Conservation (phyloP, 2,888 invertebrate species). For the Phortica okadai region DNA sequence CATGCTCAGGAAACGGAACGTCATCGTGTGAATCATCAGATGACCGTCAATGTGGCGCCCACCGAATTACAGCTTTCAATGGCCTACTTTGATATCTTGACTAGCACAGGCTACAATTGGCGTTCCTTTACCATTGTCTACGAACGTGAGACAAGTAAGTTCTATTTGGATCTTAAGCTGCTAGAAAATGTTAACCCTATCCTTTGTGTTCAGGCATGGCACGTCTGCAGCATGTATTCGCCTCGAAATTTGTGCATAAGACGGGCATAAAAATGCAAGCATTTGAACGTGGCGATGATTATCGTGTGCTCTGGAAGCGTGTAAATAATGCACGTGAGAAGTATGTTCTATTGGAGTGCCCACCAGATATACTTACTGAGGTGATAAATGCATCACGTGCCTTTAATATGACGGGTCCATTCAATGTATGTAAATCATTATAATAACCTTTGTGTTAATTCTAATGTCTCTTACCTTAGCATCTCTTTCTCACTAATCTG, state of each 20-base stretch:
- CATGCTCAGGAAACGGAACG: slow-evolving; percentile 77
- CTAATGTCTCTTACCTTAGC: slow-evolving; percentile 39
- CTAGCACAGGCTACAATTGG: slow-evolving; percentile 83
- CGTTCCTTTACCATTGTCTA: slow-evolving; percentile 88
- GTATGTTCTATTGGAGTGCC: slow-evolving; percentile 87
- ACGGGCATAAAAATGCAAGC: slow-evolving; percentile 83
- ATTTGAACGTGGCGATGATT: slow-evolving; percentile 77
- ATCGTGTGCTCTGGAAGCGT: slow-evolving; percentile 72
- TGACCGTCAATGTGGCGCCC: slow-evolving; percentile 85
- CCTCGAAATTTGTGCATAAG: slow-evolving; percentile 82
- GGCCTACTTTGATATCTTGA: slow-evolving; percentile 85
- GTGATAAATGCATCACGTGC: slow-evolving; percentile 78
- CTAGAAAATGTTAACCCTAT: background rate
- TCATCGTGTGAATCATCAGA: slow-evolving; percentile 77
- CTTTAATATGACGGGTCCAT: slow-evolving; percentile 74
- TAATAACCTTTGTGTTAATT: background rate
- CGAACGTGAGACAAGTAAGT: slow-evolving; percentile 85
- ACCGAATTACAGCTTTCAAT: slow-evolving; percentile 81
- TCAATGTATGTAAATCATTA: slow-evolving; percentile 61
- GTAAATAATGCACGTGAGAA: slow-evolving; percentile 83
- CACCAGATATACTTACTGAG: slow-evolving; percentile 80
- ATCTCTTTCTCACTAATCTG: slow-evolving; percentile 77
- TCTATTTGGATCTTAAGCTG: background rate
- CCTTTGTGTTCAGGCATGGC: slow-evolving; percentile 76
- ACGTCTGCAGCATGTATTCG: slow-evolving; percentile 86